Base-by-base conservation (phyloP, 1,140 invertebrate species). In the Drosophila nasuta region DNA sequence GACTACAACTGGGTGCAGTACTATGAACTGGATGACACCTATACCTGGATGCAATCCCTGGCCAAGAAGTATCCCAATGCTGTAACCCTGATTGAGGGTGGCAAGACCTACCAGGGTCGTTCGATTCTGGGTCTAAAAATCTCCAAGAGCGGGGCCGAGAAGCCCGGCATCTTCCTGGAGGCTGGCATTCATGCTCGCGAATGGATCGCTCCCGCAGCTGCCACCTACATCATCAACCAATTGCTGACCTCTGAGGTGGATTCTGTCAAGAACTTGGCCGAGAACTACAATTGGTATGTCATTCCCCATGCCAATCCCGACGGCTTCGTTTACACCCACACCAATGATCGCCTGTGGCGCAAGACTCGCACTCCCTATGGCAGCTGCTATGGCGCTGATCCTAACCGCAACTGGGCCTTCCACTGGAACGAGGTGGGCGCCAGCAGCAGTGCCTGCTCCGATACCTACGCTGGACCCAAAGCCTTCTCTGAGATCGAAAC, bases 211-310 rank as follows among this genome's bases (percentile, higher is more conserved):
- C 94, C 95, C 3, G 93, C 95, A 0, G 94, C 94, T 1, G 94
- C 94, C 1, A 94, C 95, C 20, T 96, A 93, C 72, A 93, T 96
- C 6, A 93, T 95, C 15, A 94, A 94, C 77, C 93, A 95, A 76
- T 78, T 95, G 7, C 78, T 95, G 33, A 94, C 92, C 10, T 94
- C 93, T 62, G 75, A 83, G 30, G 88, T 93, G 75, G 60, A 77
- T 0, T 87, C 93, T 51, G 89, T 93, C 1, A 92, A 86, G 74
- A 82, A 93, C 0, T 92, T 94, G 66, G 93, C 93, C 10, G 92
- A 95, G 45, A 93, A 94, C 71, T 96, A 94, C 77, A 95, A 96
- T 89, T 96, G 95, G 95, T 95, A 96, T 77, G 94, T 97, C 54
- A 93, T 96, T 30, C 96, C 96, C 3, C 93, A 95, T 46, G 93